Base-by-base conservation (phyloP, 2,113 vertebrate species). In the Lepus timidus region DNA sequence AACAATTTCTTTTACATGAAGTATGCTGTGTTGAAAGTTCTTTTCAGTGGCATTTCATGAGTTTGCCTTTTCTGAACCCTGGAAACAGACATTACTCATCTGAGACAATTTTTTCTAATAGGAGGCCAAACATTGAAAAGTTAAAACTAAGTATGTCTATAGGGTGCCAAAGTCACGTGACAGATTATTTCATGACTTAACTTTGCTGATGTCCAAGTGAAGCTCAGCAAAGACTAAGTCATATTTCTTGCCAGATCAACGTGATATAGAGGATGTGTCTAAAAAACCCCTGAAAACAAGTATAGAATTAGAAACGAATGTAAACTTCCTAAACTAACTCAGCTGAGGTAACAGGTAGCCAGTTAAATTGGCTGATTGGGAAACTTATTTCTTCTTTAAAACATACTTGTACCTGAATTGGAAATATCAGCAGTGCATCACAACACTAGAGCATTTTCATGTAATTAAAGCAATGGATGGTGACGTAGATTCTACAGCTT, bases 401-500 rank as follows among this genome's bases (percentile, higher is more conserved):
- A 98, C 98, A 98, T 86, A 98, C 97, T 98, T 99, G 98, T 99
- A 99, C 98, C 99, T 98, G 98, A 99, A 99, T 98, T 98, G 98
- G 97, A 98, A 98, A 98, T 97, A 96, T 98, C 97, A 98, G 98
- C 97, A 99, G 98, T 99, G 98, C 98, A 98, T 98, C 98, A 98
- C 98, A 98, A 98, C 98, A 98, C 98, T 97, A 98, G 98, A 98
- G 98, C 98, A 98, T 98, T 98, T 98, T 98, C 98, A 98, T 98
- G 98, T 98, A 98, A 98, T 98, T 98, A 98, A 98, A 98, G 98
- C 98, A 98, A 98, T 98, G 98, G 97, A 98, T 98, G 98, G 98
- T 98, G 97, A 98, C 98, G 98, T 98, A 98, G 98, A 98, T 99
- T 99, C 99, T 99, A 99, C 99, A 99, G 99, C 99, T 99, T 99